Conservation (phyloP, 2,888 invertebrate genomes). For the Trissonchulus latispiculum region DNA sequence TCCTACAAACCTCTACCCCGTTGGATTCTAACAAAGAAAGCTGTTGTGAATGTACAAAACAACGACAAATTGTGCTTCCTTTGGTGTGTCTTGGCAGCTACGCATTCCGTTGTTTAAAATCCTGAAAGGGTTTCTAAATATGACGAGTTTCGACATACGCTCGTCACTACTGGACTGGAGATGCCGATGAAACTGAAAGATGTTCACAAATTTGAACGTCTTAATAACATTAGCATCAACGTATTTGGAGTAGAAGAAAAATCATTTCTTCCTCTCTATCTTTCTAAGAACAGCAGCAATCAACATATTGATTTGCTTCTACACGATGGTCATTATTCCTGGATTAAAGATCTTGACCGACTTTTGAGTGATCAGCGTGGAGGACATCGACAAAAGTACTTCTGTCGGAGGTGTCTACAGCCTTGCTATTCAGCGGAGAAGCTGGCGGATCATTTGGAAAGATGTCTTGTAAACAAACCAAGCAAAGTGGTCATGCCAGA, state of each 20-base stretch:
- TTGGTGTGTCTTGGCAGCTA: not conserved
- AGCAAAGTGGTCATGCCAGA: not conserved
- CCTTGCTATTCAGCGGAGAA: not conserved
- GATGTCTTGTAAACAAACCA: not conserved
- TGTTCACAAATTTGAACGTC: not conserved
- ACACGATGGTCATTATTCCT: not conserved
- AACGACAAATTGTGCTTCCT: not conserved
- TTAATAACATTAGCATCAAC: not conserved
- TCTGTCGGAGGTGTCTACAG: not conserved
- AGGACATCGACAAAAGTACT: not conserved
- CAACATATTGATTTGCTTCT: not conserved
- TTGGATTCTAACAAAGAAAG: not conserved
- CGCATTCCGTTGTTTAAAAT: not conserved
- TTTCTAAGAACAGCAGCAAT: not conserved
- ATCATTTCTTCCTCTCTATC: not conserved
- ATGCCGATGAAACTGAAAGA: not conserved
- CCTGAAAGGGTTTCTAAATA: not conserved
- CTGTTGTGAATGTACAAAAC: constrained; percentile 7
- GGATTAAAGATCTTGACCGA: not conserved
- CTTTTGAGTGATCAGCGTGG: not conserved
- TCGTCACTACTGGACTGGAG: not conserved
- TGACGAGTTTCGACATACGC: not conserved
- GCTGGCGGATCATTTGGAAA: not conserved
- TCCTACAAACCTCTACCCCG: not conserved
- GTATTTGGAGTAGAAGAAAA: not conserved